Evolutionary conservation across 2,113 vertebrate genomes (phyloP), one percentile per base, ranked within the genome.

Genomic region (Morone saxatilis): DNA sequence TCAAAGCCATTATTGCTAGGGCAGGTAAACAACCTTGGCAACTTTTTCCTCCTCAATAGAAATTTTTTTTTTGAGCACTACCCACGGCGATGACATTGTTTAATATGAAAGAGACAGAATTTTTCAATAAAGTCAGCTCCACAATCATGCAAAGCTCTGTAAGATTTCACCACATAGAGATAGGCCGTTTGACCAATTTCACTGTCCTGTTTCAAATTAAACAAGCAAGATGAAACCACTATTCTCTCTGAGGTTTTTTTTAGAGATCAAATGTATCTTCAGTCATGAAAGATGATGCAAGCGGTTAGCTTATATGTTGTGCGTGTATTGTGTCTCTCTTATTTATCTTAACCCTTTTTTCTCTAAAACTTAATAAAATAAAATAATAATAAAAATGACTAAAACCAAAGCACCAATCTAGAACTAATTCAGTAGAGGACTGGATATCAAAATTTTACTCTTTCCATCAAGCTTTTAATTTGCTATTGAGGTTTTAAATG

Each of bases 1-100:
- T 84, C 38, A 76, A 61, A 68, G 12, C 9, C 22, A 47, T 69
- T 47, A 25, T 69, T 78, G 20, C 45, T 3, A 14, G 6, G n/a
- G 10, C 22, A 80, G 76, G 69, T 62, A 36, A 70, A 22, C 68
- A 53, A 59, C 76, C 50, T 53, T 80, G 38, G 50, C 1, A 78
- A 74, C 20, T n/a, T 65, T 71, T 79, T 61, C 51, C 53, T 47
- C 11, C 0, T 41, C 7, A 60, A 7, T 7, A 36, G 4, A 31
- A 57, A 25, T n/a, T n/a, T n/a, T n/a, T n/a, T 31, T 31, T 70
- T 53, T 25, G 0, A 4, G 2, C 50, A 43, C 6, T 47, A n/a
- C 38, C 0, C 36, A 54, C 7, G 1, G 13, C 14, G 40, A 40
- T 56, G 31, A 31, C 31, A 31, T 31, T 31, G 31, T 31, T 31